phyloP scores from a whole-genome alignment of 2,797 vertebrate species.

The Hirundo rustica region DNA sequence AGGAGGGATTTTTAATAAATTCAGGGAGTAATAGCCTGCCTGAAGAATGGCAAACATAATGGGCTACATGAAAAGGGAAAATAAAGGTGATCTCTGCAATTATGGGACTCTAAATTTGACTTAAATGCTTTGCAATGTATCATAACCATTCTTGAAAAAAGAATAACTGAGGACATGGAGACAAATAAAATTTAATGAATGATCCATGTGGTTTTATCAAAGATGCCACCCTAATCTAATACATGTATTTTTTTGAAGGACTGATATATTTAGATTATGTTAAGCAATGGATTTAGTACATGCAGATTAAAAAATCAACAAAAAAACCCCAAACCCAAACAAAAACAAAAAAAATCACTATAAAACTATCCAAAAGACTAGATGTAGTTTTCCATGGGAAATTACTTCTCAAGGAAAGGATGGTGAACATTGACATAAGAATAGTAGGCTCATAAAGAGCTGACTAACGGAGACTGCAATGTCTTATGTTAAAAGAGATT shows the following conservation, averaged over 20 bases:
- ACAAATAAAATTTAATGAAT: background rate
- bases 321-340: accelerated
- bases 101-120: background rate
- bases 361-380: accelerated
- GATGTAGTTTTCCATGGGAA: background rate
- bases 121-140: background rate
- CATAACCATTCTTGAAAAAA: background rate
- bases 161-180: background rate
- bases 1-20: constrained; percentile 35
- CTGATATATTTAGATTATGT: background rate
- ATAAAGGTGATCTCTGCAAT: constrained; percentile 8
- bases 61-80: background rate
- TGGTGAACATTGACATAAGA: background rate
- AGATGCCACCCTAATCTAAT: background rate
- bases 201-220: background rate
- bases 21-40: background rate
- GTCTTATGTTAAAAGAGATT: background rate
- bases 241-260: background rate
- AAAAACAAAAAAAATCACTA: background rate
- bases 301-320: background rate
- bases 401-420: background rate
- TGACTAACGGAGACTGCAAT: background rate
- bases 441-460: background rate
- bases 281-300: background rate
- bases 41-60: background rate